Evolutionary conservation across 2,797 vertebrate genomes (phyloP).

Genomic region (Uromys caudimaculatus): DNA sequence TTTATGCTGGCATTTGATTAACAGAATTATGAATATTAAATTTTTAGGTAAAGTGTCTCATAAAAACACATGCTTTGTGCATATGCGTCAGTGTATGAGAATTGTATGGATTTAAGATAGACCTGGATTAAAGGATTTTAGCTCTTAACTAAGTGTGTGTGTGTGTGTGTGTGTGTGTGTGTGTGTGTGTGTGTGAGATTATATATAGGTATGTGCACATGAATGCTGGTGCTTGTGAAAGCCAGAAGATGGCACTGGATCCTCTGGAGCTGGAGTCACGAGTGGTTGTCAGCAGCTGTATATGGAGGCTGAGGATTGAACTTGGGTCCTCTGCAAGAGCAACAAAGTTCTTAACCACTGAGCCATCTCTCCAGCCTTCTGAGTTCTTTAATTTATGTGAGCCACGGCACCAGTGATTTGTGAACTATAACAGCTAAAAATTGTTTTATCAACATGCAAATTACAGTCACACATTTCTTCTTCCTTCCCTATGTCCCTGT

Average conservation of each 20-base stretch:
- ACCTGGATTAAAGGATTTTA: background rate
- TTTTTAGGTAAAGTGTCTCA: slow-evolving; percentile 3
- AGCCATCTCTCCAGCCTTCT: background rate
- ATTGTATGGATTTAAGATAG: slow-evolving; percentile 1
- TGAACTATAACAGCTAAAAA: background rate
- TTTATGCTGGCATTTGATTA: background rate
- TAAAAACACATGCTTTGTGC: background rate
- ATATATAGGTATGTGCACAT: too few relatives aligned
- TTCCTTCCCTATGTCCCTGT: background rate
- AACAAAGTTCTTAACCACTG: background rate
- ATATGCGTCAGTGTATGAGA: background rate
- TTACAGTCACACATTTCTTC: slow-evolving; percentile 7
- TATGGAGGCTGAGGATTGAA: background rate
- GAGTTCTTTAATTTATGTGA: background rate
- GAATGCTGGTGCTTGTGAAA: background rate
- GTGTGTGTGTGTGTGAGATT: background rate
- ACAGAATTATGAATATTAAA: slow-evolving; percentile 6
- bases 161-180: background rate
- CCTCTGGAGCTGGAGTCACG: background rate
- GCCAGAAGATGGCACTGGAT: background rate
- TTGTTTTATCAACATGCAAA: background rate
- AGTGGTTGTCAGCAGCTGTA: too few relatives aligned
- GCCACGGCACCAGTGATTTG: slow-evolving; percentile 24
- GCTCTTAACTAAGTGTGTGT: background rate
- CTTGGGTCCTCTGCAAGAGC: background rate